Percentiles rank a stretch among this genome's conserved stretches.
Evolutionary conservation across 1,140 invertebrate species (phyloP).

Genomic region (Ceratosolen solmsi): DNA sequence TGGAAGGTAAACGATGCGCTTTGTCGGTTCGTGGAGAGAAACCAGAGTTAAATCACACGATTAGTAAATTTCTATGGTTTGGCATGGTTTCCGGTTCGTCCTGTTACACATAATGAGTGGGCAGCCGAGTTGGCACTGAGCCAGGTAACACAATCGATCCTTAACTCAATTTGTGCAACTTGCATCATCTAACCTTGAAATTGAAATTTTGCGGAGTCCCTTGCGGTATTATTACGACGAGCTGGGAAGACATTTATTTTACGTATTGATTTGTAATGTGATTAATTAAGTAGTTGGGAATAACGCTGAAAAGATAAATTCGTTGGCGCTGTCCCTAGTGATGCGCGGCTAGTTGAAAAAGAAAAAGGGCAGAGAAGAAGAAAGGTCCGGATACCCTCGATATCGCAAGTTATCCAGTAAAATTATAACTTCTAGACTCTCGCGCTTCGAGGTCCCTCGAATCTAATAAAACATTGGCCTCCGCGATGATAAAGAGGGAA

Average conservation of each 20-base stretch:
- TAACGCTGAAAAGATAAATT: too few species aligned
- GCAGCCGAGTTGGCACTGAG: conserved; percentile 46
- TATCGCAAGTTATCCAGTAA: conserved; percentile 10
- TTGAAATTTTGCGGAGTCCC: background rate
- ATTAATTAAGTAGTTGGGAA: too few species aligned
- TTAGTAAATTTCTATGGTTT: conserved; percentile 39
- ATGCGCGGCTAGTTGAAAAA: too few species aligned
- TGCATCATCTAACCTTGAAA: conserved; percentile 43
- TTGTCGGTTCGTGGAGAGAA: too few species aligned
- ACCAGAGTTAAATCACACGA: too few species aligned
- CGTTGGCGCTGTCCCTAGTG: too few species aligned
- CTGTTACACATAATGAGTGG: background rate
- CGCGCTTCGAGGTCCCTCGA: background rate
- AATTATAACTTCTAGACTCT: background rate
- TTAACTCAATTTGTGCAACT: too few species aligned
- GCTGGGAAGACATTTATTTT: too few species aligned
- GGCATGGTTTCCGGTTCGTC: conserved; percentile 20
- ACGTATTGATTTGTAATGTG: too few species aligned
- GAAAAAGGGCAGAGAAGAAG: too few species aligned
- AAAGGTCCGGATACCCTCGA: background rate
- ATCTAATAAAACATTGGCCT: conserved; percentile 25
- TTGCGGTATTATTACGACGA: too few species aligned
- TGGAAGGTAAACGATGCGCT: too few species aligned
- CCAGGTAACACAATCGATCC: conserved; percentile 44
- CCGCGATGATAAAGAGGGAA: background rate